Evolutionary conservation across 2,797 vertebrate species (phyloP).

Genomic region (Carcharodon carcharias): DNA sequence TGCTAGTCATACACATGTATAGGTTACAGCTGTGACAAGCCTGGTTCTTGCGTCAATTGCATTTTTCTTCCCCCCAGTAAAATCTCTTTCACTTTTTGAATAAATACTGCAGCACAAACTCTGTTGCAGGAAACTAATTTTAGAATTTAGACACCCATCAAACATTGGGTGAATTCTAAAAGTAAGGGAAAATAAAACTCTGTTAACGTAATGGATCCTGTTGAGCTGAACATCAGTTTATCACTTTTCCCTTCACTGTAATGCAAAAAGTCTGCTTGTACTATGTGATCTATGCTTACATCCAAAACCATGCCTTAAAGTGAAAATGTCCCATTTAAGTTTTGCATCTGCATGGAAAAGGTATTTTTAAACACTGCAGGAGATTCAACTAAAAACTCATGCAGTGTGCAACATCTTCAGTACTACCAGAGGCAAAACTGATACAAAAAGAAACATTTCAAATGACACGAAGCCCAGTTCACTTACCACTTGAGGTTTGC

Average conservation of each 20-base stretch:
- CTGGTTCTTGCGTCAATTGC: neutral
- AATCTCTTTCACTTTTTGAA: neutral
- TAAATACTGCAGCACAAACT: neutral
- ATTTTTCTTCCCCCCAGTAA: neutral
- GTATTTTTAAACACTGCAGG: neutral
- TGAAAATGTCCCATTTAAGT: neutral
- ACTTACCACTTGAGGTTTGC: constrained; percentile 94
- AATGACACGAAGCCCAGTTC: neutral
- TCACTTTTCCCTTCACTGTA: neutral
- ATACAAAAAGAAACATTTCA: neutral
- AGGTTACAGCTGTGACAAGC: neutral
- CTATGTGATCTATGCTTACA: no score
- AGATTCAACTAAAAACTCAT: neutral
- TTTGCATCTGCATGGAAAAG: neutral
- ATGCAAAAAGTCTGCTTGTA: neutral
- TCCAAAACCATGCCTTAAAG: neutral
- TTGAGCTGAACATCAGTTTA: neutral
- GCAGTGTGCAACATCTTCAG: neutral
- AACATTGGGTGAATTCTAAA: neutral
- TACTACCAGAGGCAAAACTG: neutral
- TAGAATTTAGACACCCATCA: neutral
- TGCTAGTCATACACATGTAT: neutral
- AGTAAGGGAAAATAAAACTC: neutral
- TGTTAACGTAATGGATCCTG: neutral
- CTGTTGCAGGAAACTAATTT: neutral